phyloP scores from a whole-genome alignment of 2,113 vertebrate species.

The Arvicanthis niloticus region DNA sequence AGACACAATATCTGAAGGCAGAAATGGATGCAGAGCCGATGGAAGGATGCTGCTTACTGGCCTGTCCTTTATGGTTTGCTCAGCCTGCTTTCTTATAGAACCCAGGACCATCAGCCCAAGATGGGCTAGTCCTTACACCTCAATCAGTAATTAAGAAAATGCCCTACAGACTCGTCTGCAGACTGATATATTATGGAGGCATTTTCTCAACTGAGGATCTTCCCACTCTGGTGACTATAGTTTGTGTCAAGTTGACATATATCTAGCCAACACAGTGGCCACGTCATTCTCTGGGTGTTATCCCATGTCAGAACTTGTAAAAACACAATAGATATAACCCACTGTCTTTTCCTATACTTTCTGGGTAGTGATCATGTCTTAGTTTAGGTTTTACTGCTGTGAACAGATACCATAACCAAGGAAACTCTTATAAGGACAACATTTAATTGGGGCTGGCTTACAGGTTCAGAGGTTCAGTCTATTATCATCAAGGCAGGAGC shows the following conservation, averaged over 20 bases:
- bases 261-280: neutral
- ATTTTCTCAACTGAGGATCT: neutral
- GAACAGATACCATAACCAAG: too few relatives aligned
- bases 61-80: neutral
- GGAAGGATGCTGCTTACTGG: neutral
- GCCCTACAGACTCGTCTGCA: neutral
- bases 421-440: too few relatives aligned
- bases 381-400: too few relatives aligned
- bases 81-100: neutral
- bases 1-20: neutral
- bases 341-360: neutral
- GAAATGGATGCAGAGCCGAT: neutral
- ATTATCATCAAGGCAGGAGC: too few relatives aligned
- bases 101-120: neutral
- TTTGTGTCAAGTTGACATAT: neutral
- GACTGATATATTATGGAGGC: neutral
- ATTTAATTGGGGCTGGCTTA: too few relatives aligned
- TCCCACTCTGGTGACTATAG: neutral
- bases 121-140: neutral
- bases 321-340: neutral
- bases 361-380: neutral
- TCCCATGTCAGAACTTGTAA: neutral
- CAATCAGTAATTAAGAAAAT: neutral
- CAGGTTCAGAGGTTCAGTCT: too few relatives aligned
- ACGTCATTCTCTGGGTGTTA: neutral